A percentile compares a stretch with the other conserved stretches of the same genome.
These are phyloP conservation scores for Microhierax caerulescens DNA, from an alignment of 2,797 vertebrate species.

Conservation along the genomic window DNA sequence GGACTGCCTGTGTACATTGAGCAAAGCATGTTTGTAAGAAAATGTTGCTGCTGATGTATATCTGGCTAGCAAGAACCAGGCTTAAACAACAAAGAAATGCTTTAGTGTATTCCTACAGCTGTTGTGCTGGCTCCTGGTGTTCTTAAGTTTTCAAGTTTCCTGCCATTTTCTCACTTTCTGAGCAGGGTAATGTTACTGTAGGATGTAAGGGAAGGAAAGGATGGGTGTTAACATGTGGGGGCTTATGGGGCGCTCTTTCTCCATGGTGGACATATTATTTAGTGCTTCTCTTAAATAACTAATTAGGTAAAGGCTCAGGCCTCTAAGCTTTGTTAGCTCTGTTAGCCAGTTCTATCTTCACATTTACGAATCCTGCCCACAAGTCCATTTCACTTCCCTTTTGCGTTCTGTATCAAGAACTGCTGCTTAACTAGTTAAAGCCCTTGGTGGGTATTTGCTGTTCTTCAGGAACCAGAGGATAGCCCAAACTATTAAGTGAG, in stretches of 20 bases:
- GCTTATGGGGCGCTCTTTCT: not conserved
- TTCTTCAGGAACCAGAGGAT: not conserved
- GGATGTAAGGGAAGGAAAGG: not conserved
- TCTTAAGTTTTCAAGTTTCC: not conserved
- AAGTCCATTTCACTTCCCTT: not conserved
- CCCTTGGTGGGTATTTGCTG: not conserved
- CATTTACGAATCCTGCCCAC: not conserved
- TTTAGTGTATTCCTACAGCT: not conserved
- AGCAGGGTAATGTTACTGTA: not conserved
- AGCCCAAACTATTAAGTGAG: fast-evolving
- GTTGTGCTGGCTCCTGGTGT: fast-evolving
- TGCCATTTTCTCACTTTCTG: not conserved
- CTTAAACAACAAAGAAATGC: not conserved
- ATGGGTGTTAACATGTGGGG: not conserved
- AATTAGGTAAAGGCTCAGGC: not conserved
- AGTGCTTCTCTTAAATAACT: not conserved
- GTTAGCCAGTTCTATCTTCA: not conserved
- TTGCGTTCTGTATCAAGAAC: not conserved
- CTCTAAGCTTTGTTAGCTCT: not conserved
- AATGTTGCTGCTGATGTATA: fast-evolving
- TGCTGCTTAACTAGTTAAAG: not conserved
- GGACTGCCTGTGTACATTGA: fast-evolving
- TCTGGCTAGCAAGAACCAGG: not conserved
- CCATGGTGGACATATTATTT: not conserved
- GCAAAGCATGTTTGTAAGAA: not conserved